These are phyloP conservation scores for Lycodopsis pacificus DNA, from an alignment of 2,797 vertebrate species.

Conservation along the genomic window DNA sequence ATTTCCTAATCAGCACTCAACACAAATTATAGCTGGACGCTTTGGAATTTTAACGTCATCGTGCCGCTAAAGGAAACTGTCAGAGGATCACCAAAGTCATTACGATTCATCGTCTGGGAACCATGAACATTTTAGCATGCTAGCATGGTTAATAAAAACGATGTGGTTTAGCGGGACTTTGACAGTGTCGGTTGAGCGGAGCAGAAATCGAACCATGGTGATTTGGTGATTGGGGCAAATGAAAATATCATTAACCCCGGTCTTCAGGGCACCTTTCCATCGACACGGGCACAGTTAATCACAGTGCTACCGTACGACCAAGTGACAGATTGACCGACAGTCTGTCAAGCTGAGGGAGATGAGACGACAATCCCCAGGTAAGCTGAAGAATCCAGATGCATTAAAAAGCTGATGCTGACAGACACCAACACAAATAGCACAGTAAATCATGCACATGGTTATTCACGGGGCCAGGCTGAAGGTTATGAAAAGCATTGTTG, in stretches of 20 bases:
- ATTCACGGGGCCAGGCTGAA: constrained; percentile 37
- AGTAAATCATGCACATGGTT: constrained; percentile 41
- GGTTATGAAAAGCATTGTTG: constrained; percentile 76
- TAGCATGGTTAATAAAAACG: background rate
- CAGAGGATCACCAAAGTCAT: background rate
- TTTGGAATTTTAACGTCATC: background rate
- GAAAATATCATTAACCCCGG: constrained; percentile 11
- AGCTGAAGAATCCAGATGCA: background rate
- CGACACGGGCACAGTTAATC: constrained; percentile 20
- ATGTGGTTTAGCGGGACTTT: background rate
- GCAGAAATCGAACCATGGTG: background rate
- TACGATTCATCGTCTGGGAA: background rate
- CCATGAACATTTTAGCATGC: background rate
- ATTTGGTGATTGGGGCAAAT: constrained; percentile 9
- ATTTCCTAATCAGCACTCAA: background rate
- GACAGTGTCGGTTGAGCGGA: background rate
- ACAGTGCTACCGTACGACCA: constrained; percentile 23
- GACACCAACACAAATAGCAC: constrained; percentile 60
- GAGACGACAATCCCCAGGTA: constrained; percentile 25
- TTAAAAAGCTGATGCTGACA: constrained; percentile 38
- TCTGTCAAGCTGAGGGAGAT: background rate
- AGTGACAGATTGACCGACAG: constrained; percentile 51
- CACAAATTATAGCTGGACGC: background rate
- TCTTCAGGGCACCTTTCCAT: constrained; percentile 17
- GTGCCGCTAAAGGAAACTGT: background rate